Evolutionary conservation across 2,113 vertebrate genomes (phyloP), one percentile per base, ranked within the genome.

Genomic region (Crotalus helleri): DNA sequence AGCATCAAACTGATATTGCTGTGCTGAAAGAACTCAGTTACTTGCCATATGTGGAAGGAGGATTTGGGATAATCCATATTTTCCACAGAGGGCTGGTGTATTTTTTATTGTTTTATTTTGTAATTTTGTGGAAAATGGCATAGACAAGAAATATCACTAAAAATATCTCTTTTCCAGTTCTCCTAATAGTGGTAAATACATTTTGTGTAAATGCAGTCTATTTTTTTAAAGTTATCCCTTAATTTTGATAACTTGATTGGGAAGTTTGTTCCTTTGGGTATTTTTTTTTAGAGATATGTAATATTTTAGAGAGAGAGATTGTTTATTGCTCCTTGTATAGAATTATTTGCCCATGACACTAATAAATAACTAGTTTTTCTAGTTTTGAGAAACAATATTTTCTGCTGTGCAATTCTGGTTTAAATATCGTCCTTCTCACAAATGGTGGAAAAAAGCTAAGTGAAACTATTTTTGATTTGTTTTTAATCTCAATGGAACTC

Each of bases 381-480:
- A 21, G 61, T 96, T 69, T 89, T 92, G 89, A 95, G 94, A 96
- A 94, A n/a, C 74, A 85, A 90, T 46, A 91, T 55, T 87, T 93
- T 64, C 39, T 93, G 91, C 94, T 94, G 88, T 0, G 1, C 1
- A 1, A 44, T 94, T 94, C 55, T 92, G 93, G 24, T 81, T 53
- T 54, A 85, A 49, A 95, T 55, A 92, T 53, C 93, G 57, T 91
- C 86, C 12, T n/a, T 94, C 59, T 94, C 86, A 93, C 10, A 95
- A 94, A 94, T 94, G 39, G 2, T 69, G 90, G 13, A 92, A 94
- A 95, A 93, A 29, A 89, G 74, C 93, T n/a, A 95, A 92, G 55
- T 54, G 91, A 90, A 92, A 90, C 86, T 93, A 39, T 91, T 95
- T 94, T 94, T 94, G 94, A 94, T 96, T 95, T 95, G 29, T 93